Evolutionary conservation across 2,888 invertebrate species (phyloP).

Genomic region (Erebia ligea): DNA sequence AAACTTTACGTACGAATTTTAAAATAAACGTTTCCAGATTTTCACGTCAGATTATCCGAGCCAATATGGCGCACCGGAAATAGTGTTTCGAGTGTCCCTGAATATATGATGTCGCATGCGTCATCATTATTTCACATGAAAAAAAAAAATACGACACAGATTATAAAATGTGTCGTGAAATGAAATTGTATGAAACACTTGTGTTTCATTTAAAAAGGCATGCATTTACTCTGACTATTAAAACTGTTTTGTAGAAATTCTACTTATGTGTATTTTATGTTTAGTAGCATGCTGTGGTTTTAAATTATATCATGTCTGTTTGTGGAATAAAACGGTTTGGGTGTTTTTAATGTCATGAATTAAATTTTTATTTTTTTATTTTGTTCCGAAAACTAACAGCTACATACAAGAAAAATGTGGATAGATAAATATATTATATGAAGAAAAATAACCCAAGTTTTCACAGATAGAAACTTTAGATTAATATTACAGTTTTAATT

Average conservation of each 20-base stretch:
- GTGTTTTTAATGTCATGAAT: background rate
- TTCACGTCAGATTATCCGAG: slow-evolving; percentile 38
- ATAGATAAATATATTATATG: no score
- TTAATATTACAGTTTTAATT: no score
- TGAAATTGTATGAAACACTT: slow-evolving; percentile 21
- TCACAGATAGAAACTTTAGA: no score
- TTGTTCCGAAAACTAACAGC: no score
- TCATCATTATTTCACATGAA: slow-evolving; percentile 24
- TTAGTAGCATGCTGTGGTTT: background rate
- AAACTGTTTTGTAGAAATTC: slow-evolving; percentile 5
- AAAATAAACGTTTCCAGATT: slow-evolving; percentile 40
- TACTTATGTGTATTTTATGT: slow-evolving; percentile 11
- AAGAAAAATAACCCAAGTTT: no score
- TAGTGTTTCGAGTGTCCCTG: slow-evolving; percentile 41
- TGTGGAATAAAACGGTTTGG: background rate
- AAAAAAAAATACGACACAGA: slow-evolving; percentile 8
- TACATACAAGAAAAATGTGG: background rate
- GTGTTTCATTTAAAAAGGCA: slow-evolving; percentile 13
- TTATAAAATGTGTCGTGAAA: slow-evolving; percentile 23
- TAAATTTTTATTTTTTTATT: background rate
- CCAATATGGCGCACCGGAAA: slow-evolving; percentile 45
- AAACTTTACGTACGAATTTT: slow-evolving; percentile 38
- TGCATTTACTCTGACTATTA: slow-evolving; percentile 9
- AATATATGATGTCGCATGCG: slow-evolving; percentile 38
- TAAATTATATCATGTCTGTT: background rate